phyloP scores from a whole-genome alignment of 2,797 vertebrate genomes.

The Pangasius mekongensis region DNA sequence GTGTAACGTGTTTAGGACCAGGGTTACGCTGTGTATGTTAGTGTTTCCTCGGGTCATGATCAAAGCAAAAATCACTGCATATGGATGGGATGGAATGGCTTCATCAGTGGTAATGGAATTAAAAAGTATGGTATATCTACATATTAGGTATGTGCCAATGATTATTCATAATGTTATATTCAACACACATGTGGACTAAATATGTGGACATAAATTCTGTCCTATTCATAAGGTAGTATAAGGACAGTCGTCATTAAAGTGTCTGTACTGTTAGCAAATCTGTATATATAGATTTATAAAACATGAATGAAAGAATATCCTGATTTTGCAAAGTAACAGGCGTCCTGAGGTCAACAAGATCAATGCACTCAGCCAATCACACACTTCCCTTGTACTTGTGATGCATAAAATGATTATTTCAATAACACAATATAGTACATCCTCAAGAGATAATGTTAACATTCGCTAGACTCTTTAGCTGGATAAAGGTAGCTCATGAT shows the following conservation, averaged over 20 bases:
- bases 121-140: slow-evolving; percentile 7
- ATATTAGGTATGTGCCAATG: neutral
- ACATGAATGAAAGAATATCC: neutral
- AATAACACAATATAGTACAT: neutral
- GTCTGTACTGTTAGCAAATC: neutral
- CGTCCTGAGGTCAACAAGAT: neutral
- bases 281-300: neutral
- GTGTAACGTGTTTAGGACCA: neutral
- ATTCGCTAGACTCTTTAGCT: too few species aligned
- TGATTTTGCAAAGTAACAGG: neutral
- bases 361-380: neutral
- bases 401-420: neutral
- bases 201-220: slow-evolving; percentile 10
- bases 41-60: neutral
- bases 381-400: neutral
- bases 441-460: too few species aligned
- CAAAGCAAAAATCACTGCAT: neutral
- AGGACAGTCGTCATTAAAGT: neutral
- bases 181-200: neutral
- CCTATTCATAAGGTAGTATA: neutral
- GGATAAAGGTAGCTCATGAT: neutral
- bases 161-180: neutral
- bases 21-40: neutral
- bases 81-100: neutral
- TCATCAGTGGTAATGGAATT: slow-evolving; percentile 6